Base-by-base conservation (phyloP, 2,888 invertebrate genomes). In the Caenorhabditis angaria region DNA sequence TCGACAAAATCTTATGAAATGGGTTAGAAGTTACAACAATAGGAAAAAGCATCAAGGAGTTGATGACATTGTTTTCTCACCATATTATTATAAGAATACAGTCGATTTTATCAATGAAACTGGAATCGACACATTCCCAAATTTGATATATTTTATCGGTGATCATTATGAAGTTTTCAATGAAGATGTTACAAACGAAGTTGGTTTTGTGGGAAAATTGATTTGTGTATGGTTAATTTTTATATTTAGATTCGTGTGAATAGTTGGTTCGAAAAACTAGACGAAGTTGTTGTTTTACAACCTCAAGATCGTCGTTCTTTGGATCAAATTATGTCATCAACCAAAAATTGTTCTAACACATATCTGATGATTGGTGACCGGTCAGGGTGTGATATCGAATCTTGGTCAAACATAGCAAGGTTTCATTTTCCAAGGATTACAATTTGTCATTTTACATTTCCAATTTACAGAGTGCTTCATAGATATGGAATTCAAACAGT, bases 321-420 rank as follows among this genome's bases (percentile, higher is more conserved):
- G 50, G 68, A 76, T 28, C n/a, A 56, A 12, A 54, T 70, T 29
- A 18, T 76, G 1, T 70, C 76, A 2, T 61, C 58, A 1, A 68
- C 76, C 29, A 59, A 55, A 1, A 73, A 80, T 55, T 80, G 77
- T 32, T 62, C 70, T 22, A 61, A 22, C 29, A 76, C 75, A 25
- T 77, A 61, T 55, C 27, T 77, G 1, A 47, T 80, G 2, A 18
- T 80, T 22, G 65, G 65, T 0, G 66, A 76, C 25, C 48, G 62
- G 8, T 53, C 51, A 22, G 59, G 74, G 35, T 80, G 80, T 47
- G 65, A 75, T 1, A 71, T 69, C 24, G 53, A 63, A 12, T 59
- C 73, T n/a, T 71, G 73, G 74, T 50, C 65, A 18, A 74, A 69
- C 20, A 63, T 77, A 18, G 77, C 80, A 8, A 65, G 79, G 76